Conservation (phyloP, 2,113 vertebrate species). For the Cyprinodon variegatus region DNA sequence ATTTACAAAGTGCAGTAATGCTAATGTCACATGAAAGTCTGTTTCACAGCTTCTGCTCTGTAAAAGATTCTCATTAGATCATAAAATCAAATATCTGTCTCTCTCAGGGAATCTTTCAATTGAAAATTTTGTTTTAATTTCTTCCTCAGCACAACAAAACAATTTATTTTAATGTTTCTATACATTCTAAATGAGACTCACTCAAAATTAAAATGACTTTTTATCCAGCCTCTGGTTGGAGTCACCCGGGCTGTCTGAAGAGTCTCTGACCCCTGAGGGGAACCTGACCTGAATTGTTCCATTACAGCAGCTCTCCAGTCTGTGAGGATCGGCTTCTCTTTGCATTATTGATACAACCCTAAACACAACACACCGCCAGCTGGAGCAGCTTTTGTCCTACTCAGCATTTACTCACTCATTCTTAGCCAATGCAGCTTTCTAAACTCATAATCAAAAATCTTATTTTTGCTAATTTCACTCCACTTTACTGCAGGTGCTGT, state of each 20-base stretch:
- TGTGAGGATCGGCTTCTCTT: constrained; percentile 57
- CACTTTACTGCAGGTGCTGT: background rate
- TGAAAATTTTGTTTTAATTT: background rate
- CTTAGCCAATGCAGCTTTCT: constrained; percentile 4
- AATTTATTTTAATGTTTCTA: background rate
- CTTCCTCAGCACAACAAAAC: background rate
- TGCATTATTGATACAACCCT: constrained; percentile 71
- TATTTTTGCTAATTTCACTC: background rate
- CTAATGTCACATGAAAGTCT: no score
- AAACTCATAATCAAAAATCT: background rate
- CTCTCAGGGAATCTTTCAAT: background rate
- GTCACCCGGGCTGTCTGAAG: constrained; percentile 31
- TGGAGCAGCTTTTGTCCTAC: constrained; percentile 19
- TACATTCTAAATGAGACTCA: background rate
- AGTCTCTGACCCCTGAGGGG: constrained; percentile 28
- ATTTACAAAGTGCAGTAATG: no score
- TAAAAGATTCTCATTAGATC: background rate
- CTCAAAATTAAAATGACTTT: constrained; percentile 17
- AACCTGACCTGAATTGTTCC: constrained; percentile 75
- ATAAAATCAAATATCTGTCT: background rate
- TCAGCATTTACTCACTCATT: constrained; percentile 25
- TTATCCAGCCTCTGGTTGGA: constrained; percentile 15
- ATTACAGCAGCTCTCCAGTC: constrained; percentile 68
- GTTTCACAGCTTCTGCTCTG: constrained; percentile 13
- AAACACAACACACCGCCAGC: constrained; percentile 27